Conservation (phyloP, 2,888 invertebrate species). For the Cistogaster globosa region DNA sequence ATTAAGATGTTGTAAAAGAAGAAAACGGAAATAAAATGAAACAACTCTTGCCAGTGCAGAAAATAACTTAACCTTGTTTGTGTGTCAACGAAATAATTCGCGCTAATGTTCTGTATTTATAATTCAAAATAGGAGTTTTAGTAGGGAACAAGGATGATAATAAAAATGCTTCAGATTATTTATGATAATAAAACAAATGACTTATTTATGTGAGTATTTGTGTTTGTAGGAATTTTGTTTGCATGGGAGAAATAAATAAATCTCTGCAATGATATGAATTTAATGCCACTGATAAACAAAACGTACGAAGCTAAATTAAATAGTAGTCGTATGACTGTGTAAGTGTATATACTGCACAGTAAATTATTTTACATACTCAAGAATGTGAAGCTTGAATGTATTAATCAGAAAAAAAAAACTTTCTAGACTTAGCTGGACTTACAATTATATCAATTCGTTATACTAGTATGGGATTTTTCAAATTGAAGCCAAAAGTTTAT, state of each 20-base stretch:
- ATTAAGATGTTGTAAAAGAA: neutral
- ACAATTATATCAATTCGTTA: too few relatives aligned
- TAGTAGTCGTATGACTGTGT: neutral
- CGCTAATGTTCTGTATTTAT: neutral
- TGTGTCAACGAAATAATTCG: neutral
- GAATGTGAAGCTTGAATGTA: too few relatives aligned
- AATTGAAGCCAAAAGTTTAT: too few relatives aligned
- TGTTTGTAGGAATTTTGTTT: neutral
- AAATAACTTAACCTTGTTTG: slow-evolving; percentile 4
- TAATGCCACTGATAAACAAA: slow-evolving; percentile 42
- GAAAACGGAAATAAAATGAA: too few relatives aligned
- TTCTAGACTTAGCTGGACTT: too few relatives aligned
- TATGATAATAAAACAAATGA: slow-evolving; percentile 41
- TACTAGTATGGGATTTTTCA: too few relatives aligned
- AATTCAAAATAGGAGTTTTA: neutral
- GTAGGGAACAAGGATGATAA: neutral
- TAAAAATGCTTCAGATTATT: slow-evolving; percentile 34
- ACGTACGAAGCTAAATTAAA: slow-evolving; percentile 40
- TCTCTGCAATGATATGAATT: slow-evolving; percentile 57
- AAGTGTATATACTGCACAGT: neutral
- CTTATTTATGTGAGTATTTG: neutral
- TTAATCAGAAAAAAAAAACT: too few relatives aligned
- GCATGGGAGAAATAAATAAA: slow-evolving; percentile 57
- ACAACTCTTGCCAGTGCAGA: too few relatives aligned
- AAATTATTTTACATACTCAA: too few relatives aligned